Evolutionary conservation across 2,888 invertebrate species (phyloP).

Genomic region (Laothoe populi): DNA sequence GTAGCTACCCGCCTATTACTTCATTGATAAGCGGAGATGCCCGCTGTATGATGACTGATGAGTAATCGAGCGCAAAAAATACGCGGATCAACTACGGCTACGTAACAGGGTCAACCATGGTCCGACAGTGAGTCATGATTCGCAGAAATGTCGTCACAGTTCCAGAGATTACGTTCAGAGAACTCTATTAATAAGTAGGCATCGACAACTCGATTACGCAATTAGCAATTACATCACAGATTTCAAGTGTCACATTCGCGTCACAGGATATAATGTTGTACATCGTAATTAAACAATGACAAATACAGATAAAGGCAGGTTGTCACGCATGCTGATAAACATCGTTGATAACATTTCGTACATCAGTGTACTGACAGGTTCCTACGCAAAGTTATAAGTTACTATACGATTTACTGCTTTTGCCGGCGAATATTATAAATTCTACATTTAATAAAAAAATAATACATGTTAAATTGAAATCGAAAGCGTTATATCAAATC

Average conservation of each 20-base stretch:
- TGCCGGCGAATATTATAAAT: neutral
- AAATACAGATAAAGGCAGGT: constrained; percentile 36
- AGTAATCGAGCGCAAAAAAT: constrained; percentile 73
- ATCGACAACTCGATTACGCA: constrained; percentile 39
- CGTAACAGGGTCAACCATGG: constrained; percentile 61
- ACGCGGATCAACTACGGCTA: constrained; percentile 48
- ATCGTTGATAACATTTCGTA: constrained; percentile 38
- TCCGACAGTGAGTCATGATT: constrained; percentile 65
- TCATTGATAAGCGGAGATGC: constrained; percentile 66
- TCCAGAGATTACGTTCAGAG: constrained; percentile 54
- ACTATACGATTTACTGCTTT: neutral
- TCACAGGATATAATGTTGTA: constrained; percentile 50
- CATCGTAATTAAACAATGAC: constrained; percentile 35
- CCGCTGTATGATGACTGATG: constrained; percentile 56
- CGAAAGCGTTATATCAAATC: too few species aligned
- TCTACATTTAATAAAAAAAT: neutral
- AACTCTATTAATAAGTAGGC: constrained; percentile 37
- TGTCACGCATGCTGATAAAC: constrained; percentile 41
- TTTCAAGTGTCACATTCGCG: constrained; percentile 47
- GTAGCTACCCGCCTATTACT: constrained; percentile 46
- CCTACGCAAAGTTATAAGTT: neutral
- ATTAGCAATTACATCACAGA: constrained; percentile 56
- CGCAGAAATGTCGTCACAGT: constrained; percentile 72
- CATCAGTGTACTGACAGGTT: constrained; percentile 33
- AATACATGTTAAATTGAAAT: too few species aligned